Conservation (phyloP, 2,888 invertebrate species). For the Apeira syringaria region DNA sequence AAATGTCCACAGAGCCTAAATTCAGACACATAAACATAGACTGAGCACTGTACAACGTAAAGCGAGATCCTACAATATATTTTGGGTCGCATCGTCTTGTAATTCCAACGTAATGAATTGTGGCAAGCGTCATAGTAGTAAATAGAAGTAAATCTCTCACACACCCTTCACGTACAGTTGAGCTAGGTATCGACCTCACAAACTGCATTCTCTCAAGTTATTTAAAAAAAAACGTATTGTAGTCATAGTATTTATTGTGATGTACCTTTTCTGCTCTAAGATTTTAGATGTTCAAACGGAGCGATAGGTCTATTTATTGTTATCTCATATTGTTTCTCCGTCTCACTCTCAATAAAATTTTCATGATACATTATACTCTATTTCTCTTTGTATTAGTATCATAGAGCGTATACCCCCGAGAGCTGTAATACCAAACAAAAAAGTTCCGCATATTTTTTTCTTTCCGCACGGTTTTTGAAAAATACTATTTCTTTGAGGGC, state of each 20-base stretch:
- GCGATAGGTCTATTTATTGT: conserved; percentile 46
- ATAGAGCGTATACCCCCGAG: too few species aligned
- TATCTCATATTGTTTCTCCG: too few species aligned
- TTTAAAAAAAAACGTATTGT: conserved; percentile 49
- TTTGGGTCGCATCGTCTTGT: too few species aligned
- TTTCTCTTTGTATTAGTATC: conserved; percentile 9
- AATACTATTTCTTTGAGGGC: too few species aligned
- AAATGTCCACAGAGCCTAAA: too few species aligned
- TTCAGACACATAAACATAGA: too few species aligned
- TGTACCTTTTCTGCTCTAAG: conserved; percentile 64
- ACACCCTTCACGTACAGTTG: conserved; percentile 24
- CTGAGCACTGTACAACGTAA: too few species aligned
- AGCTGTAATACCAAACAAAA: too few species aligned
- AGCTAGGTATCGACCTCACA: conserved; percentile 27
- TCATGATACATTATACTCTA: conserved; percentile 25
- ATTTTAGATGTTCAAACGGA: conserved; percentile 48
- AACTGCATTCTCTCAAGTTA: conserved; percentile 26
- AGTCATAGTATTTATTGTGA: conserved; percentile 78
- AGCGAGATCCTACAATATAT: too few species aligned
- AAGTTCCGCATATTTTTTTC: too few species aligned
- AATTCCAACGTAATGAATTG: too few species aligned
- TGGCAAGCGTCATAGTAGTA: conserved; percentile 21
- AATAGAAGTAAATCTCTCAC: conserved; percentile 5
- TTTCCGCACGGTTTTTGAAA: too few species aligned
- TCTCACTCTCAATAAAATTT: conserved; percentile 35